Evolutionary conservation across 2,797 vertebrate species (phyloP).

Genomic region (Smutsia gigantea): DNA sequence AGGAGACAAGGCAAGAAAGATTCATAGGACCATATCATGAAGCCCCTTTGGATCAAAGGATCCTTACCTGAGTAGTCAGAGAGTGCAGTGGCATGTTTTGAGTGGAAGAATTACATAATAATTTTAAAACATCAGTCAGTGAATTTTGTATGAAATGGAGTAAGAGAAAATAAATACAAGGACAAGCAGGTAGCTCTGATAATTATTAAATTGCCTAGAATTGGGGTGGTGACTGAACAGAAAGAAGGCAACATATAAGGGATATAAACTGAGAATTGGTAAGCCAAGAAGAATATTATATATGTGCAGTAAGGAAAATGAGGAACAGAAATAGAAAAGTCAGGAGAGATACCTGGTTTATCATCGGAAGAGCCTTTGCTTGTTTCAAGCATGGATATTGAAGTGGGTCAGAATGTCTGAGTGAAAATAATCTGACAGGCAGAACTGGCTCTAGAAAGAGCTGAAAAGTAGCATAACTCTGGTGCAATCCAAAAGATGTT

Average conservation of each 20-base stretch:
- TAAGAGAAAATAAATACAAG: background rate
- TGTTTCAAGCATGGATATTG: slow-evolving; percentile 27
- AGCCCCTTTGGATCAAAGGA: background rate
- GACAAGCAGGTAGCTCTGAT: background rate
- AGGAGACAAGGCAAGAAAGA: background rate
- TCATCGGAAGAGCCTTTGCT: background rate
- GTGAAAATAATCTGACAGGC: background rate
- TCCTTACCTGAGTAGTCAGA: background rate
- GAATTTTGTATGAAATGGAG: background rate
- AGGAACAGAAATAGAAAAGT: slow-evolving; percentile 11
- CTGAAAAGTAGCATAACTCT: slow-evolving; percentile 35
- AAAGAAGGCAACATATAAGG: background rate
- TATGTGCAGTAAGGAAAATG: background rate
- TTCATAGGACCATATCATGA: background rate
- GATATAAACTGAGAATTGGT: background rate
- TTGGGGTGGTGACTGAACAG: background rate
- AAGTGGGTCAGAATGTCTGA: background rate
- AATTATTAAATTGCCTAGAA: background rate
- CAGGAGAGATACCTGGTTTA: background rate
- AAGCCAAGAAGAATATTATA: background rate
- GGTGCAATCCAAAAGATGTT: background rate
- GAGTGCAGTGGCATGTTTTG: background rate
- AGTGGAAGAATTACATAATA: background rate
- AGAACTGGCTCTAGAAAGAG: slow-evolving; percentile 9
- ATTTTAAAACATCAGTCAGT: background rate